Evolutionary conservation across 1,140 invertebrate genomes (phyloP).

Genomic region (Cotesia chilonis): DNA sequence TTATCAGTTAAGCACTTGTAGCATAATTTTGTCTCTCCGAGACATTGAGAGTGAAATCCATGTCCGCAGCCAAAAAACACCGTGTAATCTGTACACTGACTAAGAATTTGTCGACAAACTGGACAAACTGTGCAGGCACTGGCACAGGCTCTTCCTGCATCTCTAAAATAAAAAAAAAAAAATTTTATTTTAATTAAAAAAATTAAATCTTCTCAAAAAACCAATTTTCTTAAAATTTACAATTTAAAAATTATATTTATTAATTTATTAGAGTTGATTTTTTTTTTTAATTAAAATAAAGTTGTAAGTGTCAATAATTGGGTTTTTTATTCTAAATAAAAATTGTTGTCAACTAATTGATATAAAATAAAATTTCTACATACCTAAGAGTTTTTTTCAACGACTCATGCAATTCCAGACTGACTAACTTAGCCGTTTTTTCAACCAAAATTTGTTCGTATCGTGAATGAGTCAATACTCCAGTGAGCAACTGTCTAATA

Average conservation of each 20-base stretch:
- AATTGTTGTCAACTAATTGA: not conserved
- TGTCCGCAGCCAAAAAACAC: slow-evolving; percentile 61
- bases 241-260: slow-evolving; percentile 10
- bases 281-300: not conserved
- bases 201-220: too few species aligned
- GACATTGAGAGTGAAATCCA: slow-evolving; percentile 58
- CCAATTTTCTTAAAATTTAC: not conserved
- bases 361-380: not conserved
- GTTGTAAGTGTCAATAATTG: not conserved
- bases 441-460: slow-evolving; percentile 63
- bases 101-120: slow-evolving; percentile 57
- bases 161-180: slow-evolving; percentile 41
- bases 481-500: slow-evolving; percentile 58
- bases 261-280: not conserved
- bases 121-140: slow-evolving; percentile 55
- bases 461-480: slow-evolving; percentile 60
- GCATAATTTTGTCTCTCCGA: slow-evolving; percentile 59
- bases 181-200: slow-evolving; percentile 19
- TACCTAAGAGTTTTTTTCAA: slow-evolving; percentile 59
- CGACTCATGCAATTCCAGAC: slow-evolving; percentile 59
- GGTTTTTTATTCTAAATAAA: too few species aligned
- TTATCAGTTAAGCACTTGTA: slow-evolving; percentile 61
- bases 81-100: slow-evolving; percentile 53
- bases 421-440: slow-evolving; percentile 60
- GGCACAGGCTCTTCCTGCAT: slow-evolving; percentile 55